Conservation (phyloP, 2,888 invertebrate genomes). For the Lepidocyrtoides sp. region DNA sequence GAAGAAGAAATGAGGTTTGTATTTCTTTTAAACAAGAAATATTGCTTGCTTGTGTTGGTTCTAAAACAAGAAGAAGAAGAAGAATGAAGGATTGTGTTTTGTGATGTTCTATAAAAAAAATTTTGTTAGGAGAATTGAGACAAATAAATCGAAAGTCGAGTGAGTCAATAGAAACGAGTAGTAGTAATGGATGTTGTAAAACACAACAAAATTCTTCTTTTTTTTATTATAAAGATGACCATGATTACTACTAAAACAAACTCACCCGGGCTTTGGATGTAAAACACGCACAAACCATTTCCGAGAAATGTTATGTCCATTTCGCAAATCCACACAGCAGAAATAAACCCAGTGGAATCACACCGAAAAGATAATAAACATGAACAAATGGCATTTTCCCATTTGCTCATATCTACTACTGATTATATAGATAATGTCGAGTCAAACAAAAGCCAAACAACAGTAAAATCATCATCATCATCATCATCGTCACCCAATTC, state of each 20-base stretch:
- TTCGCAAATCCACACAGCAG: background rate
- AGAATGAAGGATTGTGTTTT: constrained; percentile 12
- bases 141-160: background rate
- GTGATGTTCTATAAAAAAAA: constrained; percentile 7
- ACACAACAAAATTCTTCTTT: background rate
- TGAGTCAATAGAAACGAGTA: background rate
- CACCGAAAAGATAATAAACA: background rate
- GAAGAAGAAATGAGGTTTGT: background rate
- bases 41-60: background rate
- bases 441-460: background rate
- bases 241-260: background rate
- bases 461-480: constrained; percentile 2
- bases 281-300: background rate
- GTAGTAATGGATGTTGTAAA: background rate
- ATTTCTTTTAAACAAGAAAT: constrained; percentile 24
- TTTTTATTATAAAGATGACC: background rate
- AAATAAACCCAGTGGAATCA: background rate
- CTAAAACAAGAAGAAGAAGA: background rate
- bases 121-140: background rate
- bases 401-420: background rate
- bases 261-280: background rate
- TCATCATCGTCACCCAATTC: constrained; percentile 1
- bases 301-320: background rate
- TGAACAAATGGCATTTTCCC: background rate
- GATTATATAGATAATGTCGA: background rate